These are phyloP conservation scores for Microdon myrmicae DNA, from an alignment of 2,888 invertebrate species.

Conservation along the genomic window DNA sequence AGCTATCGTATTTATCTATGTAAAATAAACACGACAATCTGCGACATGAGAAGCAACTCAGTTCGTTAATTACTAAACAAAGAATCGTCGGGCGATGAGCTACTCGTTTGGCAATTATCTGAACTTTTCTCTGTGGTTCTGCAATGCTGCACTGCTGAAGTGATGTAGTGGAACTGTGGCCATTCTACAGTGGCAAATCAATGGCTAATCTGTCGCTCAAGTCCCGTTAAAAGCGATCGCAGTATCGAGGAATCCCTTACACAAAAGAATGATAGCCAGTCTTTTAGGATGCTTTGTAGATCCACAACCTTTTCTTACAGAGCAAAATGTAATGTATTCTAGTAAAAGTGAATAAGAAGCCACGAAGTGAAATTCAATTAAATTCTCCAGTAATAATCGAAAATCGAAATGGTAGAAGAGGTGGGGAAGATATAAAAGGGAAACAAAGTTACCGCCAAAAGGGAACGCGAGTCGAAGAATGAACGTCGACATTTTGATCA, in stretches of 20 bases:
- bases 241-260: slow-evolving; percentile 17
- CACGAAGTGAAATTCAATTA: slow-evolving; percentile 30
- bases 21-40: slow-evolving; percentile 13
- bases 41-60: slow-evolving; percentile 17
- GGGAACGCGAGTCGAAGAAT: background rate
- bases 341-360: slow-evolving; percentile 35
- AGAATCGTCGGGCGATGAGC: slow-evolving; percentile 38
- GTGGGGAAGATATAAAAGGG: background rate
- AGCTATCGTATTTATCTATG: background rate
- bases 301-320: background rate
- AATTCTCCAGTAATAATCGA: slow-evolving; percentile 10
- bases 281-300: background rate
- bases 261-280: background rate
- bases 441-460: background rate
- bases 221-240: slow-evolving; percentile 42
- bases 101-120: slow-evolving; percentile 39
- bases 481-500: slow-evolving; percentile 19
- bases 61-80: slow-evolving; percentile 42
- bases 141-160: too few species aligned
- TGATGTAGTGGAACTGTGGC: too few species aligned
- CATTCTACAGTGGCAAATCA: too few species aligned
- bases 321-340: slow-evolving; percentile 1
- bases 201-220: slow-evolving; percentile 35
- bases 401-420: background rate
- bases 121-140: slow-evolving; percentile 30